phyloP scores from a whole-genome alignment of 2,113 vertebrate species.

The Nymphicus hollandicus region DNA sequence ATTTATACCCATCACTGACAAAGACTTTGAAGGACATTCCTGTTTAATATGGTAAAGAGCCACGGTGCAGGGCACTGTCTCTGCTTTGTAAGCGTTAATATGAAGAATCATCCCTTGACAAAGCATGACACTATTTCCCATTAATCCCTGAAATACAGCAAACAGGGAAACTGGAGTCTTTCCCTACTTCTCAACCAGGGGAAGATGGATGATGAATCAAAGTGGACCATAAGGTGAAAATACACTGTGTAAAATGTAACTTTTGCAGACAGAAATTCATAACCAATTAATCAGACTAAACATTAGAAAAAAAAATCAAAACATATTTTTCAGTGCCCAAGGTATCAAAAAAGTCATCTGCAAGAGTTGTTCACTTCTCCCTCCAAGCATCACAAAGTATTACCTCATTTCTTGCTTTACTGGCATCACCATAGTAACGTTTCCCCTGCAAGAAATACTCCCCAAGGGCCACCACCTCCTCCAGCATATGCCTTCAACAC shows the following conservation, averaged over 20 bases:
- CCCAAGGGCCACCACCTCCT: background rate
- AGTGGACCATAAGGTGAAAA: slow-evolving; percentile 53
- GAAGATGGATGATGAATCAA: slow-evolving; percentile 66
- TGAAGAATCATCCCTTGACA: slow-evolving; percentile 70
- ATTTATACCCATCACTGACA: slow-evolving; percentile 67
- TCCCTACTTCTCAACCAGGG: slow-evolving; percentile 43
- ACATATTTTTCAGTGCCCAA: background rate
- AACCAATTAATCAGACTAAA: slow-evolving; percentile 31
- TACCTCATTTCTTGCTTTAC: slow-evolving; percentile 56
- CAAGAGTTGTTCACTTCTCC: background rate
- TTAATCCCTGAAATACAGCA: slow-evolving; percentile 63
- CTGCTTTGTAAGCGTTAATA: slow-evolving; percentile 66
- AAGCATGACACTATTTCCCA: slow-evolving; percentile 58
- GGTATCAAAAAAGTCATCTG: slow-evolving; percentile 32
- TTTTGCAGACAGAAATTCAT: slow-evolving; percentile 34
- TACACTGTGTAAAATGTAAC: slow-evolving; percentile 6
- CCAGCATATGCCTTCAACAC: slow-evolving; percentile 30
- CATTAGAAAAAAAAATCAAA: slow-evolving; percentile 10
- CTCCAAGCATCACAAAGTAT: slow-evolving; percentile 12
- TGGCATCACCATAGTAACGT: slow-evolving; percentile 49
- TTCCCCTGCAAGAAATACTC: slow-evolving; percentile 28
- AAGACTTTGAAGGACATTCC: slow-evolving; percentile 69
- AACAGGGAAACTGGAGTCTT: slow-evolving; percentile 60
- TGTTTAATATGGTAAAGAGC: slow-evolving; percentile 67
- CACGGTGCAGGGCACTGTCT: slow-evolving; percentile 53